These are phyloP conservation scores for Cebidichthys violaceus DNA, from an alignment of 2,113 vertebrate species.

Conservation along the genomic window DNA sequence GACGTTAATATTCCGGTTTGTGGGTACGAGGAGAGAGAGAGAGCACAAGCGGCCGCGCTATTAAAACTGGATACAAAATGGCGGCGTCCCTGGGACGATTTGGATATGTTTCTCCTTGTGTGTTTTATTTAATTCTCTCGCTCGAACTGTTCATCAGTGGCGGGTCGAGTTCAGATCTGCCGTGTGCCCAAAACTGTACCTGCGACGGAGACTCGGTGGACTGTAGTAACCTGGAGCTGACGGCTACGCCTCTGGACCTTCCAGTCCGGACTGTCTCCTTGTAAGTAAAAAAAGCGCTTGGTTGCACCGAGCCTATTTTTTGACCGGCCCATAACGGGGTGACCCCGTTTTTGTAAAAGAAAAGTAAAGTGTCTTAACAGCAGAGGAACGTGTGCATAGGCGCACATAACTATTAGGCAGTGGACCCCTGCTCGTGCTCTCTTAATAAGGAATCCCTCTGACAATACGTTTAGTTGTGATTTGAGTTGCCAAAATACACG, in stretches of 20 bases:
- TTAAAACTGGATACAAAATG: constrained; percentile 93
- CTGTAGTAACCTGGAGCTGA: constrained; percentile 87
- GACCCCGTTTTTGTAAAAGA: not conserved
- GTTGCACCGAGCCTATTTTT: constrained; percentile 54
- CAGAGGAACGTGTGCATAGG: not conserved
- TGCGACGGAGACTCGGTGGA: constrained; percentile 87
- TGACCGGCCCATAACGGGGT: constrained; percentile 58
- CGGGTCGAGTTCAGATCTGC: constrained; percentile 66
- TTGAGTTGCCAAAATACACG: constrained; percentile 8
- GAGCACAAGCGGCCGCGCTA: constrained; percentile 76
- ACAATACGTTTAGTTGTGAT: constrained; percentile 13
- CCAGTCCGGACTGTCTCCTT: constrained; percentile 89
- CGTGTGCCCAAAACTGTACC: constrained; percentile 87
- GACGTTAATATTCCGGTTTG: constrained; percentile 58
- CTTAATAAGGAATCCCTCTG: constrained; percentile 7
- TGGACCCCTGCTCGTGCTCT: not conserved
- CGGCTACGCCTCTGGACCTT: constrained; percentile 84
- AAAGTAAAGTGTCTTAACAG: not conserved
- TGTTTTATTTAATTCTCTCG: constrained; percentile 78
- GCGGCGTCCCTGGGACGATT: constrained; percentile 86
- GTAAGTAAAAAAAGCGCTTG: constrained; percentile 85
- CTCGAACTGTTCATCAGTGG: constrained; percentile 62
- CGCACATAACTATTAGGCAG: too few species aligned
- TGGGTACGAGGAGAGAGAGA: constrained; percentile 62
- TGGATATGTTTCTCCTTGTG: constrained; percentile 75